Conservation (phyloP, 1,140 invertebrate genomes). For the Thaumatotibia leucotreta region DNA sequence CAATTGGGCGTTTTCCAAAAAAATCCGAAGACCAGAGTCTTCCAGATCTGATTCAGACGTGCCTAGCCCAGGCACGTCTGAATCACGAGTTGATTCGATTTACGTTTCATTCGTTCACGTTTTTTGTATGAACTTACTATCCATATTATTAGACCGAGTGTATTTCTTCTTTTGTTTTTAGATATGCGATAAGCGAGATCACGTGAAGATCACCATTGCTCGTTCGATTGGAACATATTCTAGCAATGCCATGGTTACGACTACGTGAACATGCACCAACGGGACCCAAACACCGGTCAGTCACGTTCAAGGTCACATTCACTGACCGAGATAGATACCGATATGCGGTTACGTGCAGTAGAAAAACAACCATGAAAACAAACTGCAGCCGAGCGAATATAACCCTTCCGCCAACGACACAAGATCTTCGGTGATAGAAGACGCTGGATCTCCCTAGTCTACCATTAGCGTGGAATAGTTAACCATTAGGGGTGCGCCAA, state of each 20-base stretch:
- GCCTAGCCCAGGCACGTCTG: too few relatives aligned
- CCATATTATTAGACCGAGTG: too few relatives aligned
- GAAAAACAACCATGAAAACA: not conserved
- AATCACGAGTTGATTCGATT: too few relatives aligned
- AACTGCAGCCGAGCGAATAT: not conserved
- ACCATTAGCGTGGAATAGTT: conserved; percentile 11
- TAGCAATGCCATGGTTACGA: not conserved
- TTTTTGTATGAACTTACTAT: too few relatives aligned
- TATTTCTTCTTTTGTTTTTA: too few relatives aligned
- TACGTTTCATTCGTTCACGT: too few relatives aligned
- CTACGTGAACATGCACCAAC: not conserved
- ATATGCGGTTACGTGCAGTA: conserved; percentile 16
- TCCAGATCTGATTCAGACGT: too few relatives aligned
- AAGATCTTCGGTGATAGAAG: not conserved
- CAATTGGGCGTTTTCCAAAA: too few relatives aligned
- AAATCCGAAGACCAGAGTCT: too few relatives aligned
- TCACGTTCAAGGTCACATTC: conserved; percentile 39
- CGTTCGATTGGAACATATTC: not conserved
- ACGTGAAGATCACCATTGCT: not conserved
- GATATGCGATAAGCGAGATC: too few relatives aligned
- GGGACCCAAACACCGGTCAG: conserved; percentile 4
- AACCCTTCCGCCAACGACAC: not conserved
- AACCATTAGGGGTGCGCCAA: too few relatives aligned
- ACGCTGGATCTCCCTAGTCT: not conserved
- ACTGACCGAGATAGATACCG: conserved; percentile 35